Base-by-base conservation (phyloP, 2,797 vertebrate genomes). In the Semotilus atromaculatus region DNA sequence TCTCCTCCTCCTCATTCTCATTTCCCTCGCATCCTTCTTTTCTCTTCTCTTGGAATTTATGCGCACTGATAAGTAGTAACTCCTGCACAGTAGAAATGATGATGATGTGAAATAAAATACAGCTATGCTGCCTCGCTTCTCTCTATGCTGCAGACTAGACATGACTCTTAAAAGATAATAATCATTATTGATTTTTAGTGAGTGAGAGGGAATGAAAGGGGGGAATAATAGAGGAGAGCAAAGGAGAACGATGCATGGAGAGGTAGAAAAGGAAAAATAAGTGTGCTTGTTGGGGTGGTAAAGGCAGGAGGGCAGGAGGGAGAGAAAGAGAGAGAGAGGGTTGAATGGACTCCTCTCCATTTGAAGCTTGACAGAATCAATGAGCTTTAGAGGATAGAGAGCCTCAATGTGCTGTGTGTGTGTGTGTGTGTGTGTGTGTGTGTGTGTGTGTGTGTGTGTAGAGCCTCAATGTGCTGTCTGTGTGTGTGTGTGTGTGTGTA, bases 111-210 rank as follows among this genome's bases (percentile, higher is more conserved):
- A 86, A 86, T 76, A 86, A 90, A 86, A 87, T 88, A 86, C 85
- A 72, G 78, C 80, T 79, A 72, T 70, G 66, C 60, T 73, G 34
- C 23, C 26, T 78, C 66, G 45, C 62, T 66, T 64, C 38, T 74
- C 34, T 62, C 75, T 62, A 43, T 67, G 58, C 71, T 77, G 43
- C 40, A 83, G 80, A 40, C 45, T 51, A 76, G 66, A 82, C 51
- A 72, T 53, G 60, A 48, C 77, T 81, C 83, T 93, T 93, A 92
- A 91, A 88, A 90, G 89, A 93, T 93, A 90, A 94, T 94, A 90
- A 93, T 94, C 94, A 92, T 94, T 94, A 95, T 94, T 93, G 93
- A 95, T 94, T 89, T 73, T 71, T 71, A 77, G 70, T 62, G 86
- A 85, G 81, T 77, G 81, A 78, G 91, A 80, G 21, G 21, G 73